Evolutionary conservation across 2,797 vertebrate genomes (phyloP).

Genomic region (Pitangus sulphuratus): DNA sequence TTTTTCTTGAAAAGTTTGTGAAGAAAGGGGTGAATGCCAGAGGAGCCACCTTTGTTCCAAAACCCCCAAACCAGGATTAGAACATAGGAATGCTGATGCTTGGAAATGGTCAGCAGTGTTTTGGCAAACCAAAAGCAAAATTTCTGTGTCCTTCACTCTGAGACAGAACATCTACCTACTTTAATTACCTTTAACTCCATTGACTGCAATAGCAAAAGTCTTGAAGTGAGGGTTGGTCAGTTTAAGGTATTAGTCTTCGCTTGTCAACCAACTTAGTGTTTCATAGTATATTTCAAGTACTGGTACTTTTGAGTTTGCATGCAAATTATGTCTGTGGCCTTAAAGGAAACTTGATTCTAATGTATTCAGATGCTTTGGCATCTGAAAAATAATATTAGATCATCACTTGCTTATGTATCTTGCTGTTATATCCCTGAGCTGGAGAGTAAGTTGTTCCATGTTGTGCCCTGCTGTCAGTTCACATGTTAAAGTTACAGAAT

Average conservation of each 20-base stretch:
- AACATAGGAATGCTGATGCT: rapidly evolving
- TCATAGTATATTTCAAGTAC: background rate
- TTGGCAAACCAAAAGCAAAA: background rate
- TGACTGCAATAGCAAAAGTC: background rate
- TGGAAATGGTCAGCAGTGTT: background rate
- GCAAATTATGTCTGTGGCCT: background rate
- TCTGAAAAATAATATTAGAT: no score
- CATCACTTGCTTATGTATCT: no score
- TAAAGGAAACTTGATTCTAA: background rate
- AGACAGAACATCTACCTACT: background rate
- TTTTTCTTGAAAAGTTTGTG: background rate
- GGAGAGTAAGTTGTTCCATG: no score
- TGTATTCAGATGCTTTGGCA: background rate
- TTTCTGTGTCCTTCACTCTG: background rate
- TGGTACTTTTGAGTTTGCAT: background rate
- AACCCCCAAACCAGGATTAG: background rate
- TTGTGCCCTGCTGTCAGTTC: background rate
- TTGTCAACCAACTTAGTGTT: background rate
- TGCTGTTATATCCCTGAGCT: no score
- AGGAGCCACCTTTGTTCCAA: background rate
- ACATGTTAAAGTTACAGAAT: background rate
- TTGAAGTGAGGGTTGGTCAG: background rate
- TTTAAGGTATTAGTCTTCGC: background rate
- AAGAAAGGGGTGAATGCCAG: background rate
- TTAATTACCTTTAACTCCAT: background rate